Conservation (phyloP, 1,140 invertebrate species). For the Lordiphosa stackelbergi region DNA sequence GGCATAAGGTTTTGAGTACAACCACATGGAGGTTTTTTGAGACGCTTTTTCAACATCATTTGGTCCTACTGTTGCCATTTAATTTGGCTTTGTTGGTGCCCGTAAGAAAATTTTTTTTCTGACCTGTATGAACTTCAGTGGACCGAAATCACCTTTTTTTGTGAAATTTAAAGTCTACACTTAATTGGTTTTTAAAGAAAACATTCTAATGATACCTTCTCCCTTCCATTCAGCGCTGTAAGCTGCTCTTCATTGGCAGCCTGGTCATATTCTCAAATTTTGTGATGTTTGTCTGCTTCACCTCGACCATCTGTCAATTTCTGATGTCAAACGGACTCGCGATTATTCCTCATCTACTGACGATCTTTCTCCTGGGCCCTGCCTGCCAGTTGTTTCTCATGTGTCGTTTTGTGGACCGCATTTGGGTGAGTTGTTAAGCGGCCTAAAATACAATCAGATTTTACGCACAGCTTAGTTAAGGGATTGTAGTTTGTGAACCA, state of each 20-base stretch:
- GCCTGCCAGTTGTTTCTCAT: slow-evolving; percentile 33
- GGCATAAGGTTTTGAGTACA: slow-evolving; percentile 32
- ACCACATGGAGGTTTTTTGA: slow-evolving; percentile 43
- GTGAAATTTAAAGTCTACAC: too few species aligned
- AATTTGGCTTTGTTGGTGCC: slow-evolving; percentile 37
- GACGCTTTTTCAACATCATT: slow-evolving; percentile 47
- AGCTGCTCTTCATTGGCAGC: slow-evolving; percentile 39
- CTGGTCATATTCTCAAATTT: slow-evolving; percentile 44
- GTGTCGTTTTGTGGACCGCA: slow-evolving; percentile 25
- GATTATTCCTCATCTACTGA: slow-evolving; percentile 19
- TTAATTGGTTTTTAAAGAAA: too few species aligned
- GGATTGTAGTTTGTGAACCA: slow-evolving; percentile 21
- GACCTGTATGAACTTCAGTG: too few species aligned
- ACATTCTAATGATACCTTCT: background rate
- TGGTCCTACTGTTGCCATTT: slow-evolving; percentile 48
- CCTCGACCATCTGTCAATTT: slow-evolving; percentile 33
- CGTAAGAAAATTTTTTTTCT: slow-evolving; percentile 16
- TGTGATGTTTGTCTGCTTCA: slow-evolving; percentile 40
- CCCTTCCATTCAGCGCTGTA: slow-evolving; percentile 38
- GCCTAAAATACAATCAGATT: background rate
- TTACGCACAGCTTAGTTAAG: background rate
- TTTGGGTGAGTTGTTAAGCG: slow-evolving; percentile 35
- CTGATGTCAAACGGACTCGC: slow-evolving; percentile 15
- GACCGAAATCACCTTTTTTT: too few species aligned
- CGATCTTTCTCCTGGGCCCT: slow-evolving; percentile 40